phyloP scores from a whole-genome alignment of 2,888 invertebrate species.

The Cataglyphis rosenhaueri region DNA sequence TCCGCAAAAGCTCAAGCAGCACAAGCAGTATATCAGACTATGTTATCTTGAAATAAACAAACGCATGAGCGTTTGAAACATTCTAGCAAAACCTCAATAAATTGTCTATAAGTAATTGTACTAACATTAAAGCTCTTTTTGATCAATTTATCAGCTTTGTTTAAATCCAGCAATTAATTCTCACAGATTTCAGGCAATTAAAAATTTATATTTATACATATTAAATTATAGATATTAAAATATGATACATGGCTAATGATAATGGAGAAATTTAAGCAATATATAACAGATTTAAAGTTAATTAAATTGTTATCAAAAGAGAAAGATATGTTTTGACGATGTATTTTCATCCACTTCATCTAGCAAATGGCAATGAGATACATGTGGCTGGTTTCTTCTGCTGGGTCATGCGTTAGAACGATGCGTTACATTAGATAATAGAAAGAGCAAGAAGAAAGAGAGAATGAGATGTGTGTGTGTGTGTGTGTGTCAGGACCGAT shows the following conservation, averaged over 20 bases:
- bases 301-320: neutral
- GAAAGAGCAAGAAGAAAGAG: conserved; percentile 48
- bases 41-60: conserved; percentile 42
- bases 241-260: too few relatives aligned
- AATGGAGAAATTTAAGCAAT: neutral
- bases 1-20: conserved; percentile 12
- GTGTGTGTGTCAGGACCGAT: conserved; percentile 59
- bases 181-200: neutral
- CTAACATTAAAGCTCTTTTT: neutral
- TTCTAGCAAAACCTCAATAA: neutral
- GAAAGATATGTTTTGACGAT: neutral
- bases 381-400: conserved; percentile 23
- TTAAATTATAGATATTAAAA: neutral
- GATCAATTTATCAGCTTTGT: neutral
- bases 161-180: neutral
- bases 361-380: neutral
- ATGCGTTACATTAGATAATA: conserved; percentile 9
- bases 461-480: neutral
- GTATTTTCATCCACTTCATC: conserved; percentile 5
- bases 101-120: neutral
- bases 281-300: neutral
- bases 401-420: neutral
- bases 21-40: neutral
- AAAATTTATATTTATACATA: neutral
- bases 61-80: neutral